Percentiles rank a stretch among this genome's conserved stretches.
These are phyloP conservation scores for Cyprinella venusta DNA, from an alignment of 2,797 vertebrate genomes.

Conservation along the genomic window DNA sequence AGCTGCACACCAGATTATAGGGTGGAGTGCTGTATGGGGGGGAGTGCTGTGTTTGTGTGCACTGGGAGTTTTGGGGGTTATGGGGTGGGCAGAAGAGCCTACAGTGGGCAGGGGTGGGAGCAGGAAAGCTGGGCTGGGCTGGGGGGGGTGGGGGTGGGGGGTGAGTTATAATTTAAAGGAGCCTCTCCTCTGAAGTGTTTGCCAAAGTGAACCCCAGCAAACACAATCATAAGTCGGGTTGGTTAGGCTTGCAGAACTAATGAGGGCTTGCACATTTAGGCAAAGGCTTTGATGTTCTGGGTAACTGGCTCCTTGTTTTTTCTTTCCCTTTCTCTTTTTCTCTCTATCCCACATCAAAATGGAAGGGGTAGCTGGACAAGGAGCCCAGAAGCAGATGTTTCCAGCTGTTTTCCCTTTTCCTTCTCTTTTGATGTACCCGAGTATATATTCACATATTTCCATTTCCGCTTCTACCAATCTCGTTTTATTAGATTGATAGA, in stretches of 20 bases:
- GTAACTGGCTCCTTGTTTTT: slow-evolving; percentile 84
- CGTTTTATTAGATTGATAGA: too few relatives aligned
- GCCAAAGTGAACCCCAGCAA: slow-evolving; percentile 83
- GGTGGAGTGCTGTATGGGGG: slow-evolving; percentile 75
- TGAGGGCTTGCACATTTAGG: slow-evolving; percentile 81
- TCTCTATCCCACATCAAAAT: slow-evolving; percentile 83
- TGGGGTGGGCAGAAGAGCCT: slow-evolving; percentile 71
- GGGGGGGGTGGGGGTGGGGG: slow-evolving; percentile 57
- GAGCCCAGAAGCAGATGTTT: slow-evolving; percentile 85
- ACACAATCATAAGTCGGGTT: slow-evolving; percentile 83
- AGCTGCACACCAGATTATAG: slow-evolving; percentile 85
- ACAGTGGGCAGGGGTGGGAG: slow-evolving; percentile 71
- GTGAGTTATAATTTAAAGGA: slow-evolving; percentile 81
- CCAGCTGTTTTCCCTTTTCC: slow-evolving; percentile 71
- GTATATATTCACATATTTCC: slow-evolving; percentile 73
- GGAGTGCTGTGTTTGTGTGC: slow-evolving; percentile 59
- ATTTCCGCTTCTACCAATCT: background rate
- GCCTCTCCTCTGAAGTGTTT: slow-evolving; percentile 83
- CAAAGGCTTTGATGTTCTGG: slow-evolving; percentile 83
- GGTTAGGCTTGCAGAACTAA: slow-evolving; percentile 86
- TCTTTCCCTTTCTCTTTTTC: slow-evolving; percentile 76
- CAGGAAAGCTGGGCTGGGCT: slow-evolving; percentile 52
- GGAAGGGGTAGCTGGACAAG: slow-evolving; percentile 69
- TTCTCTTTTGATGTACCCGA: slow-evolving; percentile 57
- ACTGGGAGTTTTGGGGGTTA: slow-evolving; percentile 61